Evolutionary conservation across 2,888 invertebrate genomes (phyloP).

Genomic region (Pseudanteris insignis): DNA sequence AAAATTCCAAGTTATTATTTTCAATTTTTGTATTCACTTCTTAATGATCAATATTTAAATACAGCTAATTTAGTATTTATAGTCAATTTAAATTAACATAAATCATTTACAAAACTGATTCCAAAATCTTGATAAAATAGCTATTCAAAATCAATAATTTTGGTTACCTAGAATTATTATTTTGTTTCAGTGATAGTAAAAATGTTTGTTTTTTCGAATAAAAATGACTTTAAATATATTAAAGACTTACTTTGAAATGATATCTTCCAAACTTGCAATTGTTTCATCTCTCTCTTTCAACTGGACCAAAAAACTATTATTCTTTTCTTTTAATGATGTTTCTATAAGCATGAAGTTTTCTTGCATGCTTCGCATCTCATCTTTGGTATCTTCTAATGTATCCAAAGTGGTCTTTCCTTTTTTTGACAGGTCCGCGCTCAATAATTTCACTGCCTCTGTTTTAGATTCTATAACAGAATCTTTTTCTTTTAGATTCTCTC

Average conservation of each 20-base stretch:
- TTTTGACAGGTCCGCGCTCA: slow-evolving; percentile 77
- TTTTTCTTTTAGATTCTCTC: slow-evolving; percentile 84
- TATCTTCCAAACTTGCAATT: slow-evolving; percentile 70
- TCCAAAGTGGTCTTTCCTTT: slow-evolving; percentile 78
- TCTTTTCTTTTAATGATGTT: slow-evolving; percentile 76
- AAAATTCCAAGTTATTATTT: too few species aligned
- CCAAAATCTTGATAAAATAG: too few species aligned
- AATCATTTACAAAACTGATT: too few species aligned
- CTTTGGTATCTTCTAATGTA: slow-evolving; percentile 80
- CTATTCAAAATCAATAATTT: too few species aligned
- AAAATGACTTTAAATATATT: slow-evolving; percentile 1
- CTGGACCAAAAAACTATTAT: slow-evolving; percentile 69
- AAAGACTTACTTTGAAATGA: slow-evolving; percentile 64
- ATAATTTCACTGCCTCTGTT: slow-evolving; percentile 79
- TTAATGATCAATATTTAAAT: too few species aligned
- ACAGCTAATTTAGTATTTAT: too few species aligned
- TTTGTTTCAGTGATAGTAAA: not conserved
- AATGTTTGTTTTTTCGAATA: not conserved
- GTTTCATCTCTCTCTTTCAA: slow-evolving; percentile 70
- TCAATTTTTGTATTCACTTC: too few species aligned
- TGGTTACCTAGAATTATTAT: too few species aligned
- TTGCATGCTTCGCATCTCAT: slow-evolving; percentile 84
- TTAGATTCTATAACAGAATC: slow-evolving; percentile 84
- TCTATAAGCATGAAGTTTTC: slow-evolving; percentile 78
- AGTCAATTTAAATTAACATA: too few species aligned